Base-by-base conservation (phyloP, 2,113 vertebrate genomes). In the Tylochromis polylepis region DNA sequence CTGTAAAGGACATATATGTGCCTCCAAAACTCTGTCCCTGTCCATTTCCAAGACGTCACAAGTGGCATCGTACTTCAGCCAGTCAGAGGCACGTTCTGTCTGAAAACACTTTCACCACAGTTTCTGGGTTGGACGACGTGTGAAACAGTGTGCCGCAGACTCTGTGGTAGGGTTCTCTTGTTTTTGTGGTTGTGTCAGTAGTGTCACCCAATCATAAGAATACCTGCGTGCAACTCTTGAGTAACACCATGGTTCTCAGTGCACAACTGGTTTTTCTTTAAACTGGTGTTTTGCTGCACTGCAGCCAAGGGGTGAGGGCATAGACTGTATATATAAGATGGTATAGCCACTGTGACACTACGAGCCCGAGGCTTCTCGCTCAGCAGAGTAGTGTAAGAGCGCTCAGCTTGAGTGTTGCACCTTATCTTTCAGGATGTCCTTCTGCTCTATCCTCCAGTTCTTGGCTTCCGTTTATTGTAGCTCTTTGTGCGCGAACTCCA, bases 41-140 rank as follows among this genome's bases (percentile, higher is more conserved):
- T 70, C 8, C 38, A 70, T 43, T 24, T 24, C n/a, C 65, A 43
- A 27, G 65, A 43, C 22, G 38, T 22, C 14, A 46, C 20, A 22
- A 0, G 12, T 27, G 41, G 67, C 2, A 0, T 7, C 2, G 1
- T 46, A 24, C 22, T 72, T 27, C 38, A 27, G n/a, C 41, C 22
- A 11, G 8, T 72, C 67, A 27, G 22, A 72, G 38, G 16, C 24
- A 0, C 11, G 6, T 77, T 49, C 16, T 6, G 7, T 7, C 46
- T 29, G 70, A 29, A 29, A 49, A 24, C 43, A 51, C 4, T 15
- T 46, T 46, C 4, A 11, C 14, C 22, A 27, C 67, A 24, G 15
- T 31, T 27, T 20, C 43, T 77, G 70, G 70, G 16, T 20, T 29
- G 43, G 24, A 49, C 9, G 6, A 22, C 14, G 24, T 29, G 70